Base-by-base conservation (phyloP, 2,888 invertebrate genomes). In the Teleiodes luculella region DNA sequence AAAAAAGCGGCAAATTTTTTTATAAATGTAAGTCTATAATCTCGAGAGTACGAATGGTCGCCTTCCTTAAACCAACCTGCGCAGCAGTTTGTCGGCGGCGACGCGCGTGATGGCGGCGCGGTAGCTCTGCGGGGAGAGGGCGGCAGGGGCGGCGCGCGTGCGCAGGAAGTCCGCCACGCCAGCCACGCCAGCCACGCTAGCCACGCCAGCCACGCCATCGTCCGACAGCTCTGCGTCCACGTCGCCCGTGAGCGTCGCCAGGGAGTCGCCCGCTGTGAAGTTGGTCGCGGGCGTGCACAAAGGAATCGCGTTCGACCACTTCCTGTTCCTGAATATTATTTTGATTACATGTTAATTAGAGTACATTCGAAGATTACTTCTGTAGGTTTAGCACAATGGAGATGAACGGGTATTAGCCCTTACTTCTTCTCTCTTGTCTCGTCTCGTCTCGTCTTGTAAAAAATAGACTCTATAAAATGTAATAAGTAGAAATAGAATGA, bases 281-380 rank as follows among this genome's bases (percentile, higher is more conserved):
- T 89, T 89, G 16, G 83, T 75, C 36, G 76, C 73, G 13, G 89
- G 82, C 1, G 87, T 68, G 78, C 96, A 96, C 5, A 94, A 93
- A 0, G 96, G 96, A 61, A 96, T 95, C 1, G 95, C 94, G 70
- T 94, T 95, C 0, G 95, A 95, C 96, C 96, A 96, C 86, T 95
- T 95, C 59, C 96, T 95, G 76, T 94, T 95, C 68, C 94, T 94
- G 76, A 54, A 62, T 57, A 48, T 46, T n/a, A n/a, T n/a, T n/a
- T n/a, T n/a, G n/a, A n/a, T n/a, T n/a, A n/a, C n/a, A n/a, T n/a
- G n/a, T n/a, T n/a, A n/a, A n/a, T n/a, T n/a, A n/a, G n/a, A n/a
- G n/a, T n/a, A n/a, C n/a, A n/a, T n/a, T n/a, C n/a, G n/a, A n/a
- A n/a, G n/a, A n/a, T n/a, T n/a, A n/a, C n/a, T n/a, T n/a, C n/a